Evolutionary conservation across 2,797 vertebrate genomes (phyloP).

Genomic region (Hoplostethus atlanticus): DNA sequence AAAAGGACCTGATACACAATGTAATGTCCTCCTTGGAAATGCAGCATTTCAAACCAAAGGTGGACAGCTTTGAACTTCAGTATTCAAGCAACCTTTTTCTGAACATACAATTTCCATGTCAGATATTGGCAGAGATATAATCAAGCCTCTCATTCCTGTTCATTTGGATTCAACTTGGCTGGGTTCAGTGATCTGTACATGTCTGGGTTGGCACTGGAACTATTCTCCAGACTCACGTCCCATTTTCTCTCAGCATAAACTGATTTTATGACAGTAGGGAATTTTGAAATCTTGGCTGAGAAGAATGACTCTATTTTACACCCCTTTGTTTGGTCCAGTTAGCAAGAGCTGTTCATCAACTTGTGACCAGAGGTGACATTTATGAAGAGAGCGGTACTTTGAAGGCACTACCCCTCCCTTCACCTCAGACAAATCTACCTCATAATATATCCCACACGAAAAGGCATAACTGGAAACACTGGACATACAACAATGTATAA

Average conservation of each 20-base stretch:
- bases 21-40: background rate
- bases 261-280: conserved; percentile 1
- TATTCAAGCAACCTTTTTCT: background rate
- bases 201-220: background rate
- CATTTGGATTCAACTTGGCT: background rate
- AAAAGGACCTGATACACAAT: background rate
- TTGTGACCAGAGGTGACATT: background rate
- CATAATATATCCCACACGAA: background rate
- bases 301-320: background rate
- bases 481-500: no score
- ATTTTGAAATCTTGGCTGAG: background rate
- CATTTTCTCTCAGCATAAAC: background rate
- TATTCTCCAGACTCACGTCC: background rate
- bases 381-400: background rate
- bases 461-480: background rate
- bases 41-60: background rate
- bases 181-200: background rate
- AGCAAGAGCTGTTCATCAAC: background rate
- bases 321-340: conserved; percentile 8
- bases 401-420: background rate
- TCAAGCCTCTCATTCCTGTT: background rate
- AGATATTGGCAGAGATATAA: background rate
- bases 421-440: no score
- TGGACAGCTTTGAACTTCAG: background rate
- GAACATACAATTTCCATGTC: background rate